phyloP scores from a whole-genome alignment of 2,797 vertebrate genomes.

The Otolemur crassicaudatus region DNA sequence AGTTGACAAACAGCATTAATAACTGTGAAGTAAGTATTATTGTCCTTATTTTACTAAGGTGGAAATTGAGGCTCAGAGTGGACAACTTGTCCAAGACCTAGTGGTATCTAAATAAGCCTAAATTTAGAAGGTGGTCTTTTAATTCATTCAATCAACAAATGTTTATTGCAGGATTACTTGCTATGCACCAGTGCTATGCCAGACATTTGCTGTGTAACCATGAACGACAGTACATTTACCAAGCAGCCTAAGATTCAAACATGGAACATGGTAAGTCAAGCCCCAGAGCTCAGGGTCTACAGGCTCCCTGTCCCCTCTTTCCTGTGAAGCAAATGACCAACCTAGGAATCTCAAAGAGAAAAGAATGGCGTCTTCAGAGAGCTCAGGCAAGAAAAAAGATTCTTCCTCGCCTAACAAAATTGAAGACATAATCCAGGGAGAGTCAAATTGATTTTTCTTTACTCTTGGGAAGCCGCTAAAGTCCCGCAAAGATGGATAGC shows the following conservation, averaged over 20 bases:
- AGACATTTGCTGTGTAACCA: not conserved
- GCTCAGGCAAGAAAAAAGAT: not conserved
- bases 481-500: constrained; percentile 46
- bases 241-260: not conserved
- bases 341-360: not conserved
- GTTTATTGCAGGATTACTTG: not conserved
- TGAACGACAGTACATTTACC: not conserved
- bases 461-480: not conserved
- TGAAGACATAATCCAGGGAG: not conserved
- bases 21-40: not conserved
- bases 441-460: not conserved
- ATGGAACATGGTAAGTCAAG: not conserved
- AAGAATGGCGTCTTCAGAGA: not conserved
- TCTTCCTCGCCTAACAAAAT: not conserved
- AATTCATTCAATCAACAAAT: not conserved
- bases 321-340: constrained; percentile 3
- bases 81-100: not conserved
- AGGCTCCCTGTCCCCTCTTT: not conserved
- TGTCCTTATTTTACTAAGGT: not conserved
- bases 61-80: not conserved
- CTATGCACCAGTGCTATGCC: not conserved
- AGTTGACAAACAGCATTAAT: not conserved
- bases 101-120: not conserved
- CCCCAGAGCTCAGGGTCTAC: not conserved
- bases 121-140: not conserved